Percentiles rank a stretch among this genome's conserved stretches.
Conservation (phyloP, 2,113 vertebrate genomes). For the Micronycteris hirsuta region DNA sequence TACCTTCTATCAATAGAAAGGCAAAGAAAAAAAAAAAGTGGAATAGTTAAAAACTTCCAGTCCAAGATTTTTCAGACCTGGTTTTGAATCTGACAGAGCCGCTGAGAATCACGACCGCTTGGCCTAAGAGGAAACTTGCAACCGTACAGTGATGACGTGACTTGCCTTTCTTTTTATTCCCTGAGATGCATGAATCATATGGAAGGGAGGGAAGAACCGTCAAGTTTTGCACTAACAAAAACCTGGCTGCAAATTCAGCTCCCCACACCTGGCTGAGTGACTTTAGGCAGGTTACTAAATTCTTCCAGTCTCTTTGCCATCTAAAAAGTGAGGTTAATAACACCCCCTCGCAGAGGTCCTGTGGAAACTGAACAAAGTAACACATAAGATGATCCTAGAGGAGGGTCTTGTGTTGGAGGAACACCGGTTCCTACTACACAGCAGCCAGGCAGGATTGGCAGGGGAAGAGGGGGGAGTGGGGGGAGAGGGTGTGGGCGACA, state of each 20-base stretch:
- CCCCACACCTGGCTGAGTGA: background rate
- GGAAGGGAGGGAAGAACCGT: background rate
- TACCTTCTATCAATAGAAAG: background rate
- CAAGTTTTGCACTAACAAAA: background rate
- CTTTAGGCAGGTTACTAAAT: background rate
- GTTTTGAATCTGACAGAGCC: background rate
- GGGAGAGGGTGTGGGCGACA: no score
- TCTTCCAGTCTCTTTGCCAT: background rate
- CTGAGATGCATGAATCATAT: background rate
- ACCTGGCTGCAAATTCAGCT: background rate
- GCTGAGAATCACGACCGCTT: background rate
- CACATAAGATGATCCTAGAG: background rate
- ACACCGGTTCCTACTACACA: background rate
- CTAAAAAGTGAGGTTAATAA: background rate
- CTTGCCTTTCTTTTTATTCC: background rate
- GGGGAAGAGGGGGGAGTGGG: no score
- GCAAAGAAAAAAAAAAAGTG: background rate
- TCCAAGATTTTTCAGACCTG: background rate
- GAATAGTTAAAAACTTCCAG: background rate
- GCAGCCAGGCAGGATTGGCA: background rate
- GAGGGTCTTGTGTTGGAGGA: background rate
- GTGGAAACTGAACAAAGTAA: background rate
- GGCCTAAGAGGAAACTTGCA: background rate
- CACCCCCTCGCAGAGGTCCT: background rate
- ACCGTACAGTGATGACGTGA: no score